Conservation (phyloP, 2,888 invertebrate species). For the Diarsia mendica region DNA sequence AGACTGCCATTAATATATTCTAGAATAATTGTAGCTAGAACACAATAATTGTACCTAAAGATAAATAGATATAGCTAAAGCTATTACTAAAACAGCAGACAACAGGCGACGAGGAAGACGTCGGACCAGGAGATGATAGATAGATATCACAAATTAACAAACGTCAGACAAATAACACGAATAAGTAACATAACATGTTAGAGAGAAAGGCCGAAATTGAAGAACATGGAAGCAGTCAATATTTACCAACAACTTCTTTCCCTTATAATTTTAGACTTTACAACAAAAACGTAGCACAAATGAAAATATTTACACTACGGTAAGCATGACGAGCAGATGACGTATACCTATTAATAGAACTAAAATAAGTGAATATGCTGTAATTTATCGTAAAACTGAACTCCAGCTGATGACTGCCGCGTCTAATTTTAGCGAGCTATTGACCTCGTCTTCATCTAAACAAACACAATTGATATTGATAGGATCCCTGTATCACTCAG, state of each 20-base stretch:
- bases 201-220: background rate
- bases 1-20: background rate
- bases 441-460: constrained; percentile 49
- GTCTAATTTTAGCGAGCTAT: constrained; percentile 51
- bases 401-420: constrained; percentile 20
- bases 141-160: background rate
- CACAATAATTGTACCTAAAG: too few relatives aligned
- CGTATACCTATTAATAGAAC: constrained; percentile 16
- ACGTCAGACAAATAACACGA: constrained; percentile 1
- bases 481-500: background rate
- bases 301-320: constrained; percentile 18
- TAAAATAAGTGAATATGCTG: background rate
- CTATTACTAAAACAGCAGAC: background rate
- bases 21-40: background rate
- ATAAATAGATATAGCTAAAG: background rate
- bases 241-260: constrained; percentile 32
- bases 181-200: background rate
- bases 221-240: background rate
- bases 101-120: too few relatives aligned
- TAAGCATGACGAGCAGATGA: constrained; percentile 17
- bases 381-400: constrained; percentile 20
- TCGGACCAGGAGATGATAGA: too few relatives aligned
- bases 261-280: constrained; percentile 10
- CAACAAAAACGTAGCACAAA: constrained; percentile 14
- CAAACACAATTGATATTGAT: constrained; percentile 27